These are phyloP conservation scores for Apamea sordens DNA, from an alignment of 2,888 invertebrate species.

Conservation along the genomic window DNA sequence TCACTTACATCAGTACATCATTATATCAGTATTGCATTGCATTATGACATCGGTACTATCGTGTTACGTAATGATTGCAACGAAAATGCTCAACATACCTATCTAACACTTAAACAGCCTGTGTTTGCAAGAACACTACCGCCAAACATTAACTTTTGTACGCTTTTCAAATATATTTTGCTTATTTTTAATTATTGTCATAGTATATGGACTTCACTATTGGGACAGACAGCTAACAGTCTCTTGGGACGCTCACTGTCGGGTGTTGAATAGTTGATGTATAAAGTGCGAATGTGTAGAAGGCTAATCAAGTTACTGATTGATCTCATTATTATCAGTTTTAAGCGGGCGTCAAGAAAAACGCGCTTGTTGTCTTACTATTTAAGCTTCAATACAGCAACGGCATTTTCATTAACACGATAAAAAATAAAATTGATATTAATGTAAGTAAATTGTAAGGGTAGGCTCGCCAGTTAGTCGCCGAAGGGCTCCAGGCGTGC, in stretches of 20 bases:
- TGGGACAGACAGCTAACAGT: not conserved
- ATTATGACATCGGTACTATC: not conserved
- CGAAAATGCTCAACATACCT: slow-evolving; percentile 10
- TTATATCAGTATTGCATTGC: too few species aligned
- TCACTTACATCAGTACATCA: too few species aligned
- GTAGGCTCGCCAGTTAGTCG: slow-evolving; percentile 72
- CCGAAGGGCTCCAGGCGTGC: slow-evolving; percentile 77
- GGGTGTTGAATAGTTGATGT: not conserved
- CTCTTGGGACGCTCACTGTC: not conserved
- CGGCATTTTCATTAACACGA: slow-evolving; percentile 44
- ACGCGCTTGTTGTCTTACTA: not conserved
- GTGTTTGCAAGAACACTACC: slow-evolving; percentile 1
- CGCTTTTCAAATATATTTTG: not conserved
- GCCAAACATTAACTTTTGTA: not conserved
- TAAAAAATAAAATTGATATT: slow-evolving; percentile 67
- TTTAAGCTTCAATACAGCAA: slow-evolving; percentile 19
- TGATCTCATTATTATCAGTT: slow-evolving; percentile 4
- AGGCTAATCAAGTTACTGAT: not conserved
- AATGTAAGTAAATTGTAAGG: slow-evolving; percentile 68
- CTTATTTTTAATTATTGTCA: not conserved
- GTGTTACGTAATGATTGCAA: not conserved
- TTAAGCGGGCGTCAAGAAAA: not conserved
- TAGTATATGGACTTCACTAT: not conserved
- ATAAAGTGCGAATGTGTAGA: not conserved
- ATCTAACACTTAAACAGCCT: not conserved